Conservation (phyloP, 2,888 invertebrate genomes). For the Polia nebulosa region DNA sequence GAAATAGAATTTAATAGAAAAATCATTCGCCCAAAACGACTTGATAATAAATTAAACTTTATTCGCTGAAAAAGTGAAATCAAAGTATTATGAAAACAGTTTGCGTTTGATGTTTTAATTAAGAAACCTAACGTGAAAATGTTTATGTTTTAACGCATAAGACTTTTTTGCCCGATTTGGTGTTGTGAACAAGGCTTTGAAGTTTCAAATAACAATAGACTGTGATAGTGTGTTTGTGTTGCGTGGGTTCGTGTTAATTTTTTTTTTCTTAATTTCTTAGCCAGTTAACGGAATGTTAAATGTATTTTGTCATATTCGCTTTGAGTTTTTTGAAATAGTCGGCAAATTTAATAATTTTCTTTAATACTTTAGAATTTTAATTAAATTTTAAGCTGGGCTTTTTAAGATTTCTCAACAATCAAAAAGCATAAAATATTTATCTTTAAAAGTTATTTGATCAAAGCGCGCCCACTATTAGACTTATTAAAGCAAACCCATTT, state of each 20-base stretch:
- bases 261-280: constrained; percentile 16
- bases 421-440: neutral
- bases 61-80: constrained; percentile 43
- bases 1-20: constrained; percentile 43
- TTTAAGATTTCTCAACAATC: neutral
- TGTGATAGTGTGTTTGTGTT: constrained; percentile 18
- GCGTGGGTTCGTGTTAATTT: constrained; percentile 5
- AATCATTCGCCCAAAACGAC: constrained; percentile 11
- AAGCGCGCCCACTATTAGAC: neutral
- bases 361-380: neutral
- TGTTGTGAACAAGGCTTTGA: constrained; percentile 62
- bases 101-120: constrained; percentile 74
- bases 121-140: constrained; percentile 63
- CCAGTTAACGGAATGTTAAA: constrained; percentile 3
- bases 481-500: constrained; percentile 4
- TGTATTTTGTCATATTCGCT: constrained; percentile 6
- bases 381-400: neutral
- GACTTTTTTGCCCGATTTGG: constrained; percentile 45
- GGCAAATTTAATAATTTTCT: neutral
- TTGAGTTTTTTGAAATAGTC: neutral
- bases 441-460: too few species aligned
- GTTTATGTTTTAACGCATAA: constrained; percentile 55
- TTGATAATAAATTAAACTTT: constrained; percentile 46
- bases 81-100: constrained; percentile 59
- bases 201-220: constrained; percentile 55